Evolutionary conservation across 2,113 vertebrate species (phyloP), one percentile per base, ranked within the genome.

Genomic region (Xyrauchen texanus): DNA sequence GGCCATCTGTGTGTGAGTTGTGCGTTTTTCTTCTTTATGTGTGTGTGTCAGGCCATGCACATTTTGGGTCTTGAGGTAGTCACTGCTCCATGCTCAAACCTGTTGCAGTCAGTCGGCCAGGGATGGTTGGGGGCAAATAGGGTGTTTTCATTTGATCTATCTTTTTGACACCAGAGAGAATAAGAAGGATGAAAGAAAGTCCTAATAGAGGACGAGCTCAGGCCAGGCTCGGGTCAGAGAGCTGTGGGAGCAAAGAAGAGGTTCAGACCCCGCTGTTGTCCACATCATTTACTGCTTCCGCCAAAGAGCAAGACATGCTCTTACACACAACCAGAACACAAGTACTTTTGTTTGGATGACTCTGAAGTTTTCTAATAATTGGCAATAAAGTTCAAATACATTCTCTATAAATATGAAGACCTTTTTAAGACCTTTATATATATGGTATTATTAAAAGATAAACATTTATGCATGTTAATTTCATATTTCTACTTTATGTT

Each of bases 91-190:
- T 84, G 77, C 55, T 65, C 58, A 87, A 94, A 93, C 91, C 96
- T 98, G 96, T 89, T 72, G 74, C 90, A 82, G 90, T 95, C 96
- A 91, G 82, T 96, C 94, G 83, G 73, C 16, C 57, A 47, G 77
- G 88, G 74, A 89, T 34, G 83, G 64, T 80, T 57, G 52, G 70
- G 79, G 73, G 81, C 81, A 6, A 90, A 88, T 85, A 84, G 82
- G 82, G 73, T 76, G 80, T 81, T 86, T 92, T 89, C 83, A 88
- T 92, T 87, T 90, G 91, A 92, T 90, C 86, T 89, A 89, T 94
- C 94, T 90, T 93, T 88, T 84, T 94, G 94, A 94, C 95, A 92
- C 91, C 57, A 89, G 87, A 62, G 84, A 82, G 86, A 88, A 92
- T 88, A 86, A 89, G 70, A 74, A 81, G 80, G 83, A 79, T 65